Evolutionary conservation across 1,140 invertebrate genomes (phyloP).

Genomic region (Drosophila repletoides): DNA sequence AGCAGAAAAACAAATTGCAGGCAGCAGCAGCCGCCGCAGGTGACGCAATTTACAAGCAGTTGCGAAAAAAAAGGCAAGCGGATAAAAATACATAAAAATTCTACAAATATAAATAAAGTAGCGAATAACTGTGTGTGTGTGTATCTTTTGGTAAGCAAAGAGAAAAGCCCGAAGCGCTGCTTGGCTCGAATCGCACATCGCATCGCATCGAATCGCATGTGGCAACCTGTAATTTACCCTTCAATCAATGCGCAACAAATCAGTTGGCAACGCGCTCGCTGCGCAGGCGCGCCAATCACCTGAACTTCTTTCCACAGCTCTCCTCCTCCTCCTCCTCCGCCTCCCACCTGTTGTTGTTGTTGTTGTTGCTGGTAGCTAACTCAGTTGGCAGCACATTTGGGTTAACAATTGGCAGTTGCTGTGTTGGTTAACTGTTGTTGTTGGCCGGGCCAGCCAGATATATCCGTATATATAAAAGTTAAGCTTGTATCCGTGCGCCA

Average conservation of each 20-base stretch:
- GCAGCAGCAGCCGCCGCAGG: constrained; percentile 49
- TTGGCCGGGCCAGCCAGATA: constrained; percentile 60
- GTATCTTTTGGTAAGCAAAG: constrained; percentile 39
- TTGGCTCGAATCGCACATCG: constrained; percentile 28
- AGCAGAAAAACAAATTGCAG: constrained; percentile 26
- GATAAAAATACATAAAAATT: constrained; percentile 29
- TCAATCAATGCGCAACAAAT: constrained; percentile 79
- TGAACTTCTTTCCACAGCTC: neutral
- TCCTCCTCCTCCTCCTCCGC: neutral
- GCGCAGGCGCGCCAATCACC: constrained; percentile 61
- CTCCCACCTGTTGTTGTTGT: neutral
- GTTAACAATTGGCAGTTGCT: constrained; percentile 70
- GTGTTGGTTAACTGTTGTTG: constrained; percentile 67
- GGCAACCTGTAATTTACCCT: constrained; percentile 79
- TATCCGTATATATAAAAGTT: constrained; percentile 7
- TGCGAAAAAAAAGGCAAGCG: constrained; percentile 54
- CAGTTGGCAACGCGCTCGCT: constrained; percentile 72
- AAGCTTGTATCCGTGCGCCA: constrained; percentile 33
- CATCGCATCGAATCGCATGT: constrained; percentile 72
- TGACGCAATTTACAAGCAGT: constrained; percentile 69
- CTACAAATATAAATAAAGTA: constrained; percentile 53
- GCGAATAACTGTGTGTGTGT: constrained; percentile 14
- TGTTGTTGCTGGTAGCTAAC: constrained; percentile 45
- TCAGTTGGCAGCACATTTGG: constrained; percentile 78
- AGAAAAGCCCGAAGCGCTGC: constrained; percentile 47